These are phyloP conservation scores for Malurus elegans DNA, from an alignment of 2,113 vertebrate genomes.

Conservation along the genomic window DNA sequence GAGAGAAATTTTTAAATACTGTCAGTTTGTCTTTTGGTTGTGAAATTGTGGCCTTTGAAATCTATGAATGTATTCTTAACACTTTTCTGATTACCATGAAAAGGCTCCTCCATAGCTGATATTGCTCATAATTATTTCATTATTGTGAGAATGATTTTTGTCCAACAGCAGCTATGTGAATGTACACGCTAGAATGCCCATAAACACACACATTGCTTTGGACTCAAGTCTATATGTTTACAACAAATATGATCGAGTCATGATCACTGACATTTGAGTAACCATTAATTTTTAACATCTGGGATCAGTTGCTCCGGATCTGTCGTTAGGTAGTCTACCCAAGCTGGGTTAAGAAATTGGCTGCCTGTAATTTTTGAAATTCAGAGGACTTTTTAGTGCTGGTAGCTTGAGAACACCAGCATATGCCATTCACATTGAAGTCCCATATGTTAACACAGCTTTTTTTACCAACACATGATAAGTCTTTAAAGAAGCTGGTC, in stretches of 20 bases:
- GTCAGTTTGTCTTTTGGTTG: background rate
- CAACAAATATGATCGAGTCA: background rate
- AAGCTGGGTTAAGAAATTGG: constrained; percentile 36
- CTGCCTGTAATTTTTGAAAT: constrained; percentile 45
- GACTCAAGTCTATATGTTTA: background rate
- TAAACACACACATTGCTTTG: background rate
- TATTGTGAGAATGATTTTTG: background rate
- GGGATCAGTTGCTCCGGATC: constrained; percentile 25
- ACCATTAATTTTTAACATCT: constrained; percentile 23
- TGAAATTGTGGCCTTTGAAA: constrained; percentile 39
- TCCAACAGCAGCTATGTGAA: background rate
- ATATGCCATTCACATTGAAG: constrained; percentile 68
- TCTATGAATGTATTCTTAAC: background rate
- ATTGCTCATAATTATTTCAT: constrained; percentile 27
- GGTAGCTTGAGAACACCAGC: constrained; percentile 62
- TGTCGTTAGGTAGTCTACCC: constrained; percentile 24
- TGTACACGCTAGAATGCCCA: background rate
- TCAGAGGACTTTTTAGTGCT: constrained; percentile 51
- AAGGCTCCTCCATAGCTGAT: constrained; percentile 23
- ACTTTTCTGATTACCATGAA: background rate
- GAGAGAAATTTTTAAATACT: constrained; percentile 1
- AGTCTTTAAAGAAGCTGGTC: constrained; percentile 49
- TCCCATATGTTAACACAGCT: constrained; percentile 65
- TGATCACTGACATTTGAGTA: background rate
- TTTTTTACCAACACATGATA: constrained; percentile 61